Conservation (phyloP, 1,140 invertebrate genomes). For the Harlomillsia oculata region DNA sequence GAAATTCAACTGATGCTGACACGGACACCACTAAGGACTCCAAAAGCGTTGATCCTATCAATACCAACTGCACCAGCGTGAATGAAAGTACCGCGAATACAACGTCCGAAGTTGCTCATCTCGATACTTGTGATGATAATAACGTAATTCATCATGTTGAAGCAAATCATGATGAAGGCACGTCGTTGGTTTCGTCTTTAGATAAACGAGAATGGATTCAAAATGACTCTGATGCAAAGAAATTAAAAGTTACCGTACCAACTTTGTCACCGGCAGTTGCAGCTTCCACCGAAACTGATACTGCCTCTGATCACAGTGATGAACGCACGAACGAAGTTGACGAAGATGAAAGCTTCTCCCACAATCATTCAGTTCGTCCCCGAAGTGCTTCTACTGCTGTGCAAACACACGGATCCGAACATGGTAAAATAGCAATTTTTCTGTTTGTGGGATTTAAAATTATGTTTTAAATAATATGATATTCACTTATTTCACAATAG, state of each 20-base stretch:
- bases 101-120: no score
- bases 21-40: not conserved
- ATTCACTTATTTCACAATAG: not conserved
- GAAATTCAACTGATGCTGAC: not conserved
- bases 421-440: conserved; percentile 8
- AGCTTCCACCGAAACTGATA: not conserved
- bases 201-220: conserved; percentile 34
- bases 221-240: conserved; percentile 25
- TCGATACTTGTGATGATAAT: conserved; percentile 27
- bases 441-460: not conserved
- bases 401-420: conserved; percentile 29
- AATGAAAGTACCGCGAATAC: no score
- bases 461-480: not conserved
- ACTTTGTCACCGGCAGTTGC: not conserved
- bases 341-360: conserved; percentile 42
- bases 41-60: no score
- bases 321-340: conserved; percentile 39
- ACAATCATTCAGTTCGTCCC: conserved; percentile 44
- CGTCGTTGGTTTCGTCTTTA: conserved; percentile 27
- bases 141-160: conserved; percentile 36
- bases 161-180: conserved; percentile 30
- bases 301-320: conserved; percentile 39
- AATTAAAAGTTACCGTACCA: conserved; percentile 43
- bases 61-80: no score
- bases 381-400: conserved; percentile 39